These are phyloP conservation scores for Exocentrus adspersus DNA, from an alignment of 2,888 invertebrate species.

Conservation along the genomic window DNA sequence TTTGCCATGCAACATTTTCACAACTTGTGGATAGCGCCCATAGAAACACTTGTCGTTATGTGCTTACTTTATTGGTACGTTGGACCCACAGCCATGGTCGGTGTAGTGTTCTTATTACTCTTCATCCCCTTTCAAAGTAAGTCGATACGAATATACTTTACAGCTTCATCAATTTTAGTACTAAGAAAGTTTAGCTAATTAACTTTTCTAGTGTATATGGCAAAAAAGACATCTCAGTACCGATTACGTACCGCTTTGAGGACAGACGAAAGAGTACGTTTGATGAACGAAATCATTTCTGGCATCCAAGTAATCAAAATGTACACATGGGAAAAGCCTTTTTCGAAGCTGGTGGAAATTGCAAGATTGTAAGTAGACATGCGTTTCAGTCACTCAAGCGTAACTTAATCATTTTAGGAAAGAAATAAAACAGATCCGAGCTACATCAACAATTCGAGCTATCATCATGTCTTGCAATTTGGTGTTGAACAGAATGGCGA, in stretches of 20 bases:
- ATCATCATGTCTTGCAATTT: constrained; percentile 74
- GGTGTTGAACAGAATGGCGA: constrained; percentile 83
- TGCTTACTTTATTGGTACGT: constrained; percentile 64
- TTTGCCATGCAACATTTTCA: constrained; percentile 81
- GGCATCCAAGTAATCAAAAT: constrained; percentile 63
- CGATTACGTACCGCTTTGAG: constrained; percentile 66
- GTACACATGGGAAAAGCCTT: constrained; percentile 53
- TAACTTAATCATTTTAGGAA: constrained; percentile 63
- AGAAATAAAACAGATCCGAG: constrained; percentile 73
- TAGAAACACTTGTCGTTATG: constrained; percentile 68
- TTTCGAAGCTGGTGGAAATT: constrained; percentile 47
- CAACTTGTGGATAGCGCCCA: constrained; percentile 79
- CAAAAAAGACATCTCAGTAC: constrained; percentile 54
- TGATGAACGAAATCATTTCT: constrained; percentile 76
- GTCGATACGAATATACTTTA: constrained; percentile 26
- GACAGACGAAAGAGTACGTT: constrained; percentile 72
- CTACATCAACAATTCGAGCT: constrained; percentile 72
- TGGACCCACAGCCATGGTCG: constrained; percentile 59
- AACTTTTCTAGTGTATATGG: constrained; percentile 53
- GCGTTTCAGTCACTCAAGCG: neutral
- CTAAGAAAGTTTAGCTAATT: too few relatives aligned
- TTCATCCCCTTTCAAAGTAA: constrained; percentile 57
- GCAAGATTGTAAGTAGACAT: constrained; percentile 40
- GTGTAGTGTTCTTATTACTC: constrained; percentile 57
- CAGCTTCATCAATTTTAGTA: neutral